These are phyloP conservation scores for Venturia canescens DNA, from an alignment of 1,140 invertebrate genomes.

Conservation along the genomic window DNA sequence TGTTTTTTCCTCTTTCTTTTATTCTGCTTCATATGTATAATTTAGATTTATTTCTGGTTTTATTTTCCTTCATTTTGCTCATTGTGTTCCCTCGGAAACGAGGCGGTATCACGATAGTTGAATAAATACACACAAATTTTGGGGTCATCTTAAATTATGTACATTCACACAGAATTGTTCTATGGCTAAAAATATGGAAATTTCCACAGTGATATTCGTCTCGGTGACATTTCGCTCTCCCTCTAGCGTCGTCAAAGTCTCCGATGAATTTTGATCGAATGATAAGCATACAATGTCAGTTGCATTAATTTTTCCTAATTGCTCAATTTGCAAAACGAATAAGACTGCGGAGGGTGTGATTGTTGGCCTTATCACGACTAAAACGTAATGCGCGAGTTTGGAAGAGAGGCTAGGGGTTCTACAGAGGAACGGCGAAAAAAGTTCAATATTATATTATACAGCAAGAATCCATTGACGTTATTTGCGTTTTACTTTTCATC, in stretches of 20 bases:
- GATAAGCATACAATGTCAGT: neutral
- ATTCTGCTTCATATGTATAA: conserved; percentile 18
- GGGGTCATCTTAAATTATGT: conserved; percentile 36
- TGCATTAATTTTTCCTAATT: neutral
- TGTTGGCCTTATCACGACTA: conserved; percentile 23
- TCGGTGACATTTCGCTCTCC: neutral
- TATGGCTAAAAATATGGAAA: conserved; percentile 31
- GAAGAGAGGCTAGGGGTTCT: conserved; percentile 53
- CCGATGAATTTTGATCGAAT: too few species aligned
- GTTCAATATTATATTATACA: conserved; percentile 55
- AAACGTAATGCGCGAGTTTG: conserved; percentile 54
- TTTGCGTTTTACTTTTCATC: neutral
- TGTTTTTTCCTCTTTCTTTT: conserved; percentile 34
- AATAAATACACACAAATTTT: conserved; percentile 29
- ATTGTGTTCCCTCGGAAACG: conserved; percentile 4
- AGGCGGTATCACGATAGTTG: conserved; percentile 14
- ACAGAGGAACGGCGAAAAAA: conserved; percentile 52
- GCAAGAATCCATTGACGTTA: conserved; percentile 28
- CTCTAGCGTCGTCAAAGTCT: neutral
- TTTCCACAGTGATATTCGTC: conserved; percentile 29
- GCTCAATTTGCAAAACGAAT: neutral
- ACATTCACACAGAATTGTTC: conserved; percentile 46
- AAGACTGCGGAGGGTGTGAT: conserved; percentile 25
- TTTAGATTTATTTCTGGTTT: conserved; percentile 10
- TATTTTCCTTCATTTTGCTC: conserved; percentile 14